Evolutionary conservation across 64 coral and sea anemone species (phyloP).

Genomic region (Acropora yongei): DNA sequence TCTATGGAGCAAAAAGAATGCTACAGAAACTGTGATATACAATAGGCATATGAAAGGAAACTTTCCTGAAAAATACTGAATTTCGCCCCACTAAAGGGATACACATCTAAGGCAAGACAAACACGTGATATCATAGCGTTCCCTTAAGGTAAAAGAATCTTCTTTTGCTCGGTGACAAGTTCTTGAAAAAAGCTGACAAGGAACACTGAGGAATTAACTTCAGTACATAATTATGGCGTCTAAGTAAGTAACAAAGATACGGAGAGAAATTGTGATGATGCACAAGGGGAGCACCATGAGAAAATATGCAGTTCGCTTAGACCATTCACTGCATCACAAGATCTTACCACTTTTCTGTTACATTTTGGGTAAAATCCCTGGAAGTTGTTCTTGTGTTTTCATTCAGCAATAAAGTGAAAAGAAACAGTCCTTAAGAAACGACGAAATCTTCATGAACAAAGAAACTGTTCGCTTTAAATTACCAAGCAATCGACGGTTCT

Average conservation of each 20-base stretch:
- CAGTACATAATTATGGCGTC: too few relatives aligned
- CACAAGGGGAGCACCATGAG: neutral
- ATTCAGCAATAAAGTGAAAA: conserved; percentile 1
- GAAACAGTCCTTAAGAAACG: neutral
- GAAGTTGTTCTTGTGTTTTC: neutral
- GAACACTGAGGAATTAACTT: neutral
- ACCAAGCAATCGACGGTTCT: conserved; percentile 19
- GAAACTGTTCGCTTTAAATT: conserved; percentile 5
- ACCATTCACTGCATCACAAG: neutral
- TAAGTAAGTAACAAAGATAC: too few relatives aligned
- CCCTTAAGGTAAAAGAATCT: neutral
- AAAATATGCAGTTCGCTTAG: too few relatives aligned
- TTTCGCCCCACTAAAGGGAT: neutral
- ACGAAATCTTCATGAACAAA: conserved; percentile 13
- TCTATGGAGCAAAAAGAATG: too few relatives aligned
- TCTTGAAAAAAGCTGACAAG: neutral
- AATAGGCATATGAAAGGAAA: too few relatives aligned
- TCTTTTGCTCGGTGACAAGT: neutral
- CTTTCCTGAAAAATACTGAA: too few relatives aligned
- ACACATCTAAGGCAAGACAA: neutral
- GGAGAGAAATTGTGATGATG: too few relatives aligned
- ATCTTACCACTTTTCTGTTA: neutral
- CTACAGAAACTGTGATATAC: too few relatives aligned
- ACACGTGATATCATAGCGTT: neutral
- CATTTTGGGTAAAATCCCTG: neutral